Evolutionary conservation across 2,888 invertebrate species (phyloP), one percentile per base, ranked within the genome.

Genomic region (Herminia tarsipennalis): DNA sequence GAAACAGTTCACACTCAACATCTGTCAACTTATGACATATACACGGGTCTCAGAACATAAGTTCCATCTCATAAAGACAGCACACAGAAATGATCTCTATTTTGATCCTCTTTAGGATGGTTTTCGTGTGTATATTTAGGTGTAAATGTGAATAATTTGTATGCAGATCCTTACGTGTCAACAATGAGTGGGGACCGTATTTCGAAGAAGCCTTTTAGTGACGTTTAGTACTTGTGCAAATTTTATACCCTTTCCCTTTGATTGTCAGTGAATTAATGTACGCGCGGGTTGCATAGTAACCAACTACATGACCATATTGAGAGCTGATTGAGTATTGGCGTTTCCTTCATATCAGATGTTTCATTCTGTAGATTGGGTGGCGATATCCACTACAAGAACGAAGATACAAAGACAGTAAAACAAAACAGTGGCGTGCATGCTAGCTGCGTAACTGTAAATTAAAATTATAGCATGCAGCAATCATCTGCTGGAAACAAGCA

Each of bases 141-240:
- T 49, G 45, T 41, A 42, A 55, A 59, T 64, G 49, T 57, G 47
- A 60, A 58, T 72, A 70, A 74, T 75, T 74, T 74, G 66, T 73
- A 75, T 73, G 70, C 68, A 67, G 64, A 72, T 69, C 64, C 57
- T 56, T 50, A 57, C 60, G 55, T 62, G 76, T 72, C 74, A 73
- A 59, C 60, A 55, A 65, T 72, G 72, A 73, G 73, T 64, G 51
- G 64, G 72, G 71, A 39, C 64, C 47, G 62, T 60, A 63, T 58
- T 59, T 53, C 45, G 37, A 48, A 57, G 55, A 34, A 56, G 56
- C 58, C 68, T 66, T 72, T 66, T 59, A 63, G 60, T 70, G 65
- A 68, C 66, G 60, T 70, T 66, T 67, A 66, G 62, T 64, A 67
- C 60, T 64, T 66, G 71, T 68, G 67, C 63, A 71, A 58, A 65